Conservation (phyloP, 1,140 invertebrate genomes). For the Hormaphis cornu region DNA sequence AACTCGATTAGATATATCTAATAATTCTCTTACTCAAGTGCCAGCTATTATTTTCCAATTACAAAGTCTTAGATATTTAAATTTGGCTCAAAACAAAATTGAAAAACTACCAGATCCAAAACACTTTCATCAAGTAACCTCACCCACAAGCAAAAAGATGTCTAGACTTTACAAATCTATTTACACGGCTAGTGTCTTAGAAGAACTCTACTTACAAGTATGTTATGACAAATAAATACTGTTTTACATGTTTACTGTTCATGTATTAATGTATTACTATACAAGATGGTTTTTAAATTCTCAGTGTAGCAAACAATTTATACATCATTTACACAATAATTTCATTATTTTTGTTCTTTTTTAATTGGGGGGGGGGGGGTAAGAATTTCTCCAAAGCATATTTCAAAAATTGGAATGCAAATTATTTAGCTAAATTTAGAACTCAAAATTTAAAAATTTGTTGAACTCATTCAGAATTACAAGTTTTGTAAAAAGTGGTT, state of each 20-base stretch:
- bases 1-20: constrained; percentile 87
- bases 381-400: no score
- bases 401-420: no score
- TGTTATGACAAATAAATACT: constrained; percentile 7
- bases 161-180: constrained; percentile 39
- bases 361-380: no score
- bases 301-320: no score
- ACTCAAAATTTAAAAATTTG: no score
- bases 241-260: not conserved
- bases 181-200: constrained; percentile 64
- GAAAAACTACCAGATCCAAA: constrained; percentile 53
- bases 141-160: constrained; percentile 32
- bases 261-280: no score
- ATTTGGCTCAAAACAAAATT: constrained; percentile 80
- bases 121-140: constrained; percentile 39
- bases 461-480: no score
- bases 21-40: constrained; percentile 71
- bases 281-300: no score
- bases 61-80: constrained; percentile 65
- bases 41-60: constrained; percentile 77
- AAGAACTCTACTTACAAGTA: constrained; percentile 66
- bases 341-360: no score
- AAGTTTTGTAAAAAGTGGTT: no score
- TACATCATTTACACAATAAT: no score
- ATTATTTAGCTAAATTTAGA: no score